A percentile compares a stretch with the other conserved stretches of the same genome.
phyloP scores from a whole-genome alignment of 2,888 invertebrate species.

The Chydorus sphaericus region DNA sequence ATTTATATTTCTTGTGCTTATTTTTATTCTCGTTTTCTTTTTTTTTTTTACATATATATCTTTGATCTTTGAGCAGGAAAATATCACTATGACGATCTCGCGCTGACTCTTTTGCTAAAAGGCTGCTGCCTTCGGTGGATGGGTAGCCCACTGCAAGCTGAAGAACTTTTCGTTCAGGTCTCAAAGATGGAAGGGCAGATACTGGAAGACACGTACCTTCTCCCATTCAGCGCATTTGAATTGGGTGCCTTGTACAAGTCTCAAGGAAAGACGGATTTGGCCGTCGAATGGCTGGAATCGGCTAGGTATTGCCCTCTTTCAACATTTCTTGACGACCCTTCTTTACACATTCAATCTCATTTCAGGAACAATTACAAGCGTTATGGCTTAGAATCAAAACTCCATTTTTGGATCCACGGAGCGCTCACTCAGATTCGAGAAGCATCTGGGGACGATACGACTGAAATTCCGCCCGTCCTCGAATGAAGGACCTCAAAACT shows the following conservation, averaged over 20 bases:
- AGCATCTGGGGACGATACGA: neutral
- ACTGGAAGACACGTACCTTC: constrained; percentile 64
- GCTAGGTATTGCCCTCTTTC: constrained; percentile 47
- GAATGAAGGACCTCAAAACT: too few species aligned
- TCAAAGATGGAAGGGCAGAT: constrained; percentile 51
- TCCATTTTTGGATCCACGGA: constrained; percentile 83
- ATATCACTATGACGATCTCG: constrained; percentile 49
- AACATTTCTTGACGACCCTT: neutral
- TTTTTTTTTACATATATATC: too few species aligned
- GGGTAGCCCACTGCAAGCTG: constrained; percentile 58
- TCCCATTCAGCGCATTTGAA: constrained; percentile 76
- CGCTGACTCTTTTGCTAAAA: constrained; percentile 58
- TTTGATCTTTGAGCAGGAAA: constrained; percentile 2
- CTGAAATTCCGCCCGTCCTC: neutral
- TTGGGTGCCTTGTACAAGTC: constrained; percentile 62
- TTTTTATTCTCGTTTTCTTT: too few species aligned
- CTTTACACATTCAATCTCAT: neutral
- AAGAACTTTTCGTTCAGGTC: constrained; percentile 51
- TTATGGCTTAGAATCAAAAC: constrained; percentile 70
- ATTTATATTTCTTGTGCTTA: neutral
- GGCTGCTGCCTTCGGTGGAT: constrained; percentile 70
- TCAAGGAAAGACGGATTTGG: constrained; percentile 48
- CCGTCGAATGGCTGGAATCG: constrained; percentile 56
- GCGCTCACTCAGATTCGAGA: constrained; percentile 25
- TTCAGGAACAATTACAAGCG: constrained; percentile 77